Evolutionary conservation across 2,888 invertebrate genomes (phyloP).

Genomic region (Heliothis peltigera): DNA sequence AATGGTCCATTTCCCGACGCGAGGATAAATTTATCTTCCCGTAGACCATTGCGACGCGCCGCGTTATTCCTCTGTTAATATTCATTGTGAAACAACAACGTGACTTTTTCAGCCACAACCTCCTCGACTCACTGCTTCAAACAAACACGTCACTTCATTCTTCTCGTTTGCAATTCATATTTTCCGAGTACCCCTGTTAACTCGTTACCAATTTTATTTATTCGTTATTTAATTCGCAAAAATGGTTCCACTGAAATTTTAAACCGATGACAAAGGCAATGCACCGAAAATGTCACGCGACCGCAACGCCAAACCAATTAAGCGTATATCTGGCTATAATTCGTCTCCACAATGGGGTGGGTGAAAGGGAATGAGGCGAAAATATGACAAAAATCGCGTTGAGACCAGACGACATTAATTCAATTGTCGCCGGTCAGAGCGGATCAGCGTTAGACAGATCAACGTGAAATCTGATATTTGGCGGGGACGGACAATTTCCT

Average conservation of each 20-base stretch:
- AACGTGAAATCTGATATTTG: conserved; percentile 89
- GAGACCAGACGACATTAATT: conserved; percentile 87
- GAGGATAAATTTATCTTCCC: conserved; percentile 88
- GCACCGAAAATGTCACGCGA: conserved; percentile 86
- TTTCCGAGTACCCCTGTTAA: conserved; percentile 36
- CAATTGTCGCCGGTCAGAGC: conserved; percentile 86
- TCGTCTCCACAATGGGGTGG: conserved; percentile 72
- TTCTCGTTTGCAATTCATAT: conserved; percentile 60
- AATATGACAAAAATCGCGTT: conserved; percentile 86
- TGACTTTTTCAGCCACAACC: conserved; percentile 51
- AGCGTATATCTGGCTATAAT: conserved; percentile 86
- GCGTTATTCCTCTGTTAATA: conserved; percentile 87
- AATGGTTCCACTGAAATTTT: conserved; percentile 78
- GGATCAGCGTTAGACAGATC: conserved; percentile 87
- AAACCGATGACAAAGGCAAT: conserved; percentile 87
- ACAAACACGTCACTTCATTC: conserved; percentile 57
- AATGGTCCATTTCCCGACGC: conserved; percentile 82
- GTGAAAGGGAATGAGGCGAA: conserved; percentile 69
- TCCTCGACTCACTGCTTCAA: conserved; percentile 45
- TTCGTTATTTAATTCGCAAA: conserved; percentile 77
- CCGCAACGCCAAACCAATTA: conserved; percentile 88
- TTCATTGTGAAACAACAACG: conserved; percentile 84
- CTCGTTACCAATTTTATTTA: conserved; percentile 59
- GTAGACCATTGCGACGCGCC: conserved; percentile 77
- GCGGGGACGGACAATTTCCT: conserved; percentile 85